Conservation (phyloP, 2,113 vertebrate species). For the Neolamprologus devosi region DNA sequence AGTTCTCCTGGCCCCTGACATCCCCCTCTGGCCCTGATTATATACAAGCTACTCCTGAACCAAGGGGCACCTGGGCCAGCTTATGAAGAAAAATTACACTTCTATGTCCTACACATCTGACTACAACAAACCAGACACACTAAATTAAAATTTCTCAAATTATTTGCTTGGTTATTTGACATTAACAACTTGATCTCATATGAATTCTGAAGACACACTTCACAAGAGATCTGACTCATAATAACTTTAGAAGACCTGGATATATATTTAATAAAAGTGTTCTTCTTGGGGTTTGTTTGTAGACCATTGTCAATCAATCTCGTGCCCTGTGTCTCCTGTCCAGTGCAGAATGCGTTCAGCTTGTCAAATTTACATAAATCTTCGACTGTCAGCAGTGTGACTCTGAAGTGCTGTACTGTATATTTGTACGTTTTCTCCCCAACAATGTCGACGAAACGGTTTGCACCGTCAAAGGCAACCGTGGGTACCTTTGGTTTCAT, state of each 20-base stretch:
- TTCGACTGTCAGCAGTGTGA: not conserved
- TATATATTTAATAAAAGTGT: not conserved
- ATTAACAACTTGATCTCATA: not conserved
- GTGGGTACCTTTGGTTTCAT: not conserved
- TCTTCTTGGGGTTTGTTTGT: not conserved
- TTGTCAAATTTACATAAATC: not conserved
- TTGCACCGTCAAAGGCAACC: not conserved
- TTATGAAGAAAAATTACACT: slow-evolving; percentile 16
- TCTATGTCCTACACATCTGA: not conserved
- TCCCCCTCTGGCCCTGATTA: slow-evolving; percentile 30
- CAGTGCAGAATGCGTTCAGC: not conserved
- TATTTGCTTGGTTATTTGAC: not conserved
- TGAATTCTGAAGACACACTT: not conserved
- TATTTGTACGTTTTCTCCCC: not conserved
- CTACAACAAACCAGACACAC: not conserved
- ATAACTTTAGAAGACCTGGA: not conserved
- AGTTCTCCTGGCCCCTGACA: slow-evolving; percentile 30
- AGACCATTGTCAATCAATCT: not conserved
- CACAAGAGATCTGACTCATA: not conserved
- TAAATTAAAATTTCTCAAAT: not conserved
- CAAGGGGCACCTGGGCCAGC: not conserved
- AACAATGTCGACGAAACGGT: not conserved
- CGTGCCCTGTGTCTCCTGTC: rapidly evolving
- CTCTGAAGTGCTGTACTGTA: not conserved
- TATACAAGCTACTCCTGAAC: slow-evolving; percentile 19